A percentile compares a stretch with the other conserved stretches of the same genome.
phyloP scores from a whole-genome alignment of 2,888 invertebrate genomes.

The Mechanitis mazaeus region DNA sequence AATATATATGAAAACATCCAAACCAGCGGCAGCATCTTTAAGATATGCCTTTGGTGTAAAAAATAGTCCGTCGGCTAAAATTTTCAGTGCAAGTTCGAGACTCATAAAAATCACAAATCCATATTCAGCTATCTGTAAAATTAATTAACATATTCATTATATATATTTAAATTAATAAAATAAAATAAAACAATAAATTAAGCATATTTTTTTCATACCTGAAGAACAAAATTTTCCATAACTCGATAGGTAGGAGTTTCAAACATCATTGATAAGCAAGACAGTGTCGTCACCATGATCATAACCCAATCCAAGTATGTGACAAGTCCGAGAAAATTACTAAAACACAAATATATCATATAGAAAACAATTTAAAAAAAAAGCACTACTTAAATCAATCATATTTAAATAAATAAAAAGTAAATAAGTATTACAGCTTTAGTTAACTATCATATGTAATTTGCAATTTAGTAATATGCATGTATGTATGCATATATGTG shows the following conservation, averaged over 20 bases:
- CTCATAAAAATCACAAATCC: slow-evolving; percentile 99
- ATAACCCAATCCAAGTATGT: slow-evolving; percentile 99
- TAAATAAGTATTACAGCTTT: too few relatives aligned
- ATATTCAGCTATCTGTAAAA: slow-evolving; percentile 89
- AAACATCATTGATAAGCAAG: slow-evolving; percentile 99
- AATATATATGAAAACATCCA: slow-evolving; percentile 98
- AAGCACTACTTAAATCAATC: slow-evolving; percentile 11
- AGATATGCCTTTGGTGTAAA: slow-evolving; percentile 99
- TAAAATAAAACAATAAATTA: not conserved
- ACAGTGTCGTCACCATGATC: slow-evolving; percentile 98
- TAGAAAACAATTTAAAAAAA: not conserved
- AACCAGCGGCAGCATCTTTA: slow-evolving; percentile 96
- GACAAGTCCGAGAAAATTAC: slow-evolving; percentile 97
- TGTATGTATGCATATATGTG: too few relatives aligned
- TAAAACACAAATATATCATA: slow-evolving; percentile 56
- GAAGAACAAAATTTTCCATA: slow-evolving; percentile 94
- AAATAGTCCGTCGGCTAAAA: slow-evolving; percentile 97
- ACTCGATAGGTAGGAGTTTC: slow-evolving; percentile 96
- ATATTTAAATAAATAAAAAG: too few relatives aligned
- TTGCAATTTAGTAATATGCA: too few relatives aligned
- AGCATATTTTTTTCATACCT: slow-evolving; percentile 53
- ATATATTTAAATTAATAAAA: not conserved
- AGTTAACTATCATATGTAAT: too few relatives aligned
- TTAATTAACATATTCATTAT: not conserved
- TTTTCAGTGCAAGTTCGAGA: slow-evolving; percentile 95